Evolutionary conservation across 1,140 invertebrate genomes (phyloP).

Genomic region (Brachionus asplanchnoidis): DNA sequence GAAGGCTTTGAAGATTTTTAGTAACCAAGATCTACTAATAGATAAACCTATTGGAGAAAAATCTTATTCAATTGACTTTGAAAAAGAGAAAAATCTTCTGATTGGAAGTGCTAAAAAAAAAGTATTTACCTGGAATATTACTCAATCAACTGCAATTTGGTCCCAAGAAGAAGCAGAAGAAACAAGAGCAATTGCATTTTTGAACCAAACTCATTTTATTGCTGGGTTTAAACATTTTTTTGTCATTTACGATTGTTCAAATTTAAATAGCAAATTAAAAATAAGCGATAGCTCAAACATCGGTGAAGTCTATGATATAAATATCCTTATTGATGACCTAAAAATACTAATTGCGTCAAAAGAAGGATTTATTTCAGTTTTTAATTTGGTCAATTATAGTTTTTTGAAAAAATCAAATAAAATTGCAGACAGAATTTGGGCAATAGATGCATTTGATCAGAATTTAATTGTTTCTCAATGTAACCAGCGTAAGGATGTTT

Average conservation of each 20-base stretch:
- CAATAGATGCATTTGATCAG: neutral
- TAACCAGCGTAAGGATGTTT: too few relatives aligned
- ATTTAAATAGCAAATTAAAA: neutral
- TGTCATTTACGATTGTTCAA: neutral
- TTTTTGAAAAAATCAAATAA: neutral
- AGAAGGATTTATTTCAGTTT: neutral
- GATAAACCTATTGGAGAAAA: neutral
- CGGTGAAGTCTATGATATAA: neutral
- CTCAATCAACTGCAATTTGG: neutral
- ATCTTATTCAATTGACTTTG: neutral
- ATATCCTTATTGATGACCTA: neutral
- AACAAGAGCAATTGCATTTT: neutral
- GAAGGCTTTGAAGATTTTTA: neutral
- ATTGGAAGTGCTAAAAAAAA: neutral
- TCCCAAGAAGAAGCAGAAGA: neutral
- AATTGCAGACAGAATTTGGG: too few relatives aligned
- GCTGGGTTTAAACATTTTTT: neutral
- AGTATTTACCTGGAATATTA: neutral
- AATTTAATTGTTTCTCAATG: neutral
- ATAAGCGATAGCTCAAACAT: neutral
- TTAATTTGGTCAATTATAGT: neutral
- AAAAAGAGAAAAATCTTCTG: neutral
- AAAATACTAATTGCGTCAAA: neutral
- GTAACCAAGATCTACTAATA: neutral
- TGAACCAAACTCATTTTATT: neutral